Evolutionary conservation across 1,140 invertebrate species (phyloP), one percentile per base, ranked within the genome.

Genomic region (Atopsyche davidsoni): DNA sequence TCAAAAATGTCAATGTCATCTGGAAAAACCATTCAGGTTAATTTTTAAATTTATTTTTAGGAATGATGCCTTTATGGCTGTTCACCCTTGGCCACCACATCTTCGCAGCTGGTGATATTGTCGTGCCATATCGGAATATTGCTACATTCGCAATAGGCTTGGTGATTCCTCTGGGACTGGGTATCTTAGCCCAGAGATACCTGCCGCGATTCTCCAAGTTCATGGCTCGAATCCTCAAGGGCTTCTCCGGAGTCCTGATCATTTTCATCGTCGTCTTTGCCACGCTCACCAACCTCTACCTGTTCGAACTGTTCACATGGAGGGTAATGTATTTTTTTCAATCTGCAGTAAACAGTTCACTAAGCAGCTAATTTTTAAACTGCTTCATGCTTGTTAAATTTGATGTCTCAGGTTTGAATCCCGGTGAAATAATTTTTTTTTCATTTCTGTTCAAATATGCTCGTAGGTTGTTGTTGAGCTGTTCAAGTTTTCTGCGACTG

Each of bases 21-120:
- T 44, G 10, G 9, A 14, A 49, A 23, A 36, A 16, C 21, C 11
- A 48, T 19, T 21, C 34, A 28, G 25, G 25, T 7, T 28, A 28
- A 28, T 23, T 9, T 43, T 21, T 49, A 23, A n/a, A 52, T 41
- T 38, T 41, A 55, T 49, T 57, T 75, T 4, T 68, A 92, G 90
- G 73, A n/a, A 87, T 95, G 72, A 94, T 98, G 79, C 94, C 94
- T 0, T 64, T 92, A 1, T 98, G 95, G 95, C 71, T 95, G n/a
- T 91, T 94, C 62, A 90, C 91, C 0, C 75, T 98, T n/a, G 94
- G 93, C 0, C 78, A 76, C 55, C 72, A 82, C 14, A 82, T 96
- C n/a, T 89, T 92, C 60, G 69, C 75, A 1, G 75, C 79, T 47
- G 83, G 78, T 0, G 70, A 82, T 41, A 75, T 93, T 2, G 69